Evolutionary conservation across 2,797 vertebrate species (phyloP).

Genomic region (Mionectes olivaceus): DNA sequence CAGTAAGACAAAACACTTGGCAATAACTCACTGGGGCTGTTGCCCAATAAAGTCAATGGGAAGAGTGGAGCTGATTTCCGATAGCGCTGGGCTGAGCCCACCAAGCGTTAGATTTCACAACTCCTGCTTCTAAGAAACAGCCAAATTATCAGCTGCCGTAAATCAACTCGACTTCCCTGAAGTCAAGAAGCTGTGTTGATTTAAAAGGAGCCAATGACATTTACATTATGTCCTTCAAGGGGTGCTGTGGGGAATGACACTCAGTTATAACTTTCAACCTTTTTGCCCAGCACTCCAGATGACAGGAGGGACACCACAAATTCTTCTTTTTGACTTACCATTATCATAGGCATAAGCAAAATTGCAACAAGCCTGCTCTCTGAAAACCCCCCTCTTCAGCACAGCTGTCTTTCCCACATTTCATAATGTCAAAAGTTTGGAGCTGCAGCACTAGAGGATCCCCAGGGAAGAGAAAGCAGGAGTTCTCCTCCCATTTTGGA

Average conservation of each 20-base stretch:
- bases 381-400: neutral
- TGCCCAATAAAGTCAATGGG: slow-evolving; percentile 44
- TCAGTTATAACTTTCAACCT: neutral
- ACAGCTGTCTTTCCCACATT: neutral
- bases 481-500: neutral
- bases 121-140: neutral
- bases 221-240: slow-evolving; percentile 21
- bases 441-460: neutral
- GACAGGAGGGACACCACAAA: neutral
- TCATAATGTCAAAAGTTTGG: neutral
- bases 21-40: slow-evolving; percentile 12
- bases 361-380: neutral
- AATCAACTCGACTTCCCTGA: slow-evolving; percentile 12
- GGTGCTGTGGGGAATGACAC: neutral
- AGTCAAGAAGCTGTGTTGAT: slow-evolving; percentile 19
- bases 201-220: slow-evolving; percentile 29
- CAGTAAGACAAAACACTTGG: neutral
- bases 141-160: neutral
- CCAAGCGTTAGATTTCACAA: neutral
- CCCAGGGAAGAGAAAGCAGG: neutral
- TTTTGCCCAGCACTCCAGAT: neutral
- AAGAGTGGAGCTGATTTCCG: neutral
- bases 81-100: neutral
- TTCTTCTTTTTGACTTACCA: neutral
- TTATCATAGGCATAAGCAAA: neutral